A percentile compares a stretch with the other conserved stretches of the same genome.
These are phyloP conservation scores for Leptothorax acervorum DNA, from an alignment of 2,888 invertebrate species.

Conservation along the genomic window DNA sequence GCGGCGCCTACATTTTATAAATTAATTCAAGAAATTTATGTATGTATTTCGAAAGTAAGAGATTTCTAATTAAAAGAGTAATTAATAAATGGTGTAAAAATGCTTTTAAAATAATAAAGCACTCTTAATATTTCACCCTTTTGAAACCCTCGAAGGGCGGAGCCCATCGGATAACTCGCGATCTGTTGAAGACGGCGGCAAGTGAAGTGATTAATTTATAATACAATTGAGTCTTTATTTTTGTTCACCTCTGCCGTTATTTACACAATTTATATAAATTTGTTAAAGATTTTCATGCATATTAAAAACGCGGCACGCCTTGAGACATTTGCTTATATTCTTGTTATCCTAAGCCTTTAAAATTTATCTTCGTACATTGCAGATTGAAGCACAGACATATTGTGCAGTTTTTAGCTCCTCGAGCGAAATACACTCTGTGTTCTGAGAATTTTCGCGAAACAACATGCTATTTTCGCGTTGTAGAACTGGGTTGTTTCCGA, in stretches of 20 bases:
- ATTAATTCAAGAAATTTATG: background rate
- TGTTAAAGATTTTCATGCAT: background rate
- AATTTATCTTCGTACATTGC: background rate
- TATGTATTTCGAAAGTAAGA: background rate
- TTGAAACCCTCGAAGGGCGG: background rate
- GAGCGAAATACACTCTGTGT: background rate
- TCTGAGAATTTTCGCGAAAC: constrained; percentile 9
- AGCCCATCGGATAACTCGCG: constrained; percentile 1
- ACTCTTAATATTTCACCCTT: background rate
- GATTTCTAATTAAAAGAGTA: background rate
- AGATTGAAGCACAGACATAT: background rate
- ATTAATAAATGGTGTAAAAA: background rate
- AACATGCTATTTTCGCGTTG: constrained; percentile 33
- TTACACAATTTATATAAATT: background rate
- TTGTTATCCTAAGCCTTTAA: background rate
- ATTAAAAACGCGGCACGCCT: background rate
- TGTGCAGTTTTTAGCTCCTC: background rate
- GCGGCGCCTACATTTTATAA: background rate
- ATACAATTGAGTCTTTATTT: background rate
- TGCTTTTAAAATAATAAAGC: background rate
- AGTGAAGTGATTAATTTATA: constrained; percentile 11
- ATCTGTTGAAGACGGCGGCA: background rate
- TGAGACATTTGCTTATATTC: background rate
- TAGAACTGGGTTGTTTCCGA: constrained; percentile 48
- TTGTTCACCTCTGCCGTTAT: background rate